These are phyloP conservation scores for Drosophila kepulauana DNA, from an alignment of 1,140 invertebrate genomes.

Conservation along the genomic window DNA sequence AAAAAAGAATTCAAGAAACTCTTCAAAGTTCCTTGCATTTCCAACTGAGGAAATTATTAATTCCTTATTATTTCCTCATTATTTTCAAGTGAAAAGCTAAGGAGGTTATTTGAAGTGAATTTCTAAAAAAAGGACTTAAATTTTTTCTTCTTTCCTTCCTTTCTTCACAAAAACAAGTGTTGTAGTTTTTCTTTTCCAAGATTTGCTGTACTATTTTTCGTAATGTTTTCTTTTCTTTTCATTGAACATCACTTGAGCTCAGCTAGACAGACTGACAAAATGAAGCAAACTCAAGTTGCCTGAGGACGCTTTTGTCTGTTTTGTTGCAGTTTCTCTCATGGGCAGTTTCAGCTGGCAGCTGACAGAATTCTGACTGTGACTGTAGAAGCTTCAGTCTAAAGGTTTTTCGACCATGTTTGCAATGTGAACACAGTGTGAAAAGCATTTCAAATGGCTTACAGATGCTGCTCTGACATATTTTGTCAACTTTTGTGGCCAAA, in stretches of 20 bases:
- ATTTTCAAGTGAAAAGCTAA: too few relatives aligned
- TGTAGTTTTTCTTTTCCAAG: background rate
- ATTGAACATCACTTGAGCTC: conserved; percentile 8
- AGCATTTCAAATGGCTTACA: conserved; percentile 27
- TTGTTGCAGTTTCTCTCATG: conserved; percentile 16
- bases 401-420: conserved; percentile 27
- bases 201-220: background rate
- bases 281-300: conserved; percentile 8
- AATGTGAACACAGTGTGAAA: conserved; percentile 15
- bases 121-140: background rate
- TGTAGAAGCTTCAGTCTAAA: background rate
- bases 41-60: too few relatives aligned
- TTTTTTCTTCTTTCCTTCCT: background rate
- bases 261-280: background rate
- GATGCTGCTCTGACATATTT: conserved; percentile 31
- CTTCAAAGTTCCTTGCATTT: too few relatives aligned
- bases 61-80: too few relatives aligned
- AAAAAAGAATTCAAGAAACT: too few relatives aligned
- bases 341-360: conserved; percentile 27
- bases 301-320: conserved; percentile 28
- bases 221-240: conserved; percentile 3
- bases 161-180: background rate
- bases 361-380: conserved; percentile 16
- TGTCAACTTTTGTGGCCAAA: conserved; percentile 41
- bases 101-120: background rate